Percentiles rank a stretch among this genome's conserved stretches.
These are phyloP conservation scores for Crossocerus cetratus DNA, from an alignment of 2,888 invertebrate genomes.

Conservation along the genomic window DNA sequence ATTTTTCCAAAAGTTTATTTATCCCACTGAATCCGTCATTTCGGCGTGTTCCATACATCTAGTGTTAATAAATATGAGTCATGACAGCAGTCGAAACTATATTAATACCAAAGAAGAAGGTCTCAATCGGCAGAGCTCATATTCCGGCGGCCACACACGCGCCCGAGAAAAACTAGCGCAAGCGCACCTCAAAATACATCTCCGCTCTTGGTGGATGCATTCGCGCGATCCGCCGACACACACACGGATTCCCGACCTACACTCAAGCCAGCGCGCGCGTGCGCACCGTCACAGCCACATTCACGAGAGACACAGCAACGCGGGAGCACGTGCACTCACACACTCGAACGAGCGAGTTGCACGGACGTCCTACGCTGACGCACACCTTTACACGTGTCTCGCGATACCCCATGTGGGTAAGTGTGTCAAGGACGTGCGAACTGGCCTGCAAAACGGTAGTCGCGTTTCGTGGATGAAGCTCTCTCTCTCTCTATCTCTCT, in stretches of 20 bases:
- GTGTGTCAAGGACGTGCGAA: constrained; percentile 77
- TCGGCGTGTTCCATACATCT: too few species aligned
- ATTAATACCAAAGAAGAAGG: too few species aligned
- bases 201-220: background rate
- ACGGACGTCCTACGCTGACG: constrained; percentile 17
- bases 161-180: constrained; percentile 18
- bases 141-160: too few species aligned
- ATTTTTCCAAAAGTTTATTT: too few species aligned
- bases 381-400: constrained; percentile 50
- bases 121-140: too few species aligned
- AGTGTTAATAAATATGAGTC: too few species aligned
- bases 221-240: constrained; percentile 20
- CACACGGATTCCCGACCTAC: constrained; percentile 4
- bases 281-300: constrained; percentile 4
- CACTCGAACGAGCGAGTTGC: background rate
- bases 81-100: too few species aligned
- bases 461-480: constrained; percentile 66
- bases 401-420: constrained; percentile 75
- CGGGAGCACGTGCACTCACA: background rate
- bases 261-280: background rate
- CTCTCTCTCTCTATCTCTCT: constrained; percentile 47
- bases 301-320: background rate
- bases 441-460: constrained; percentile 72
- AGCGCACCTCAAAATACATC: constrained; percentile 34
- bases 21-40: too few species aligned